Evolutionary conservation across 2,113 vertebrate species (phyloP).

Genomic region (Calypte anna): DNA sequence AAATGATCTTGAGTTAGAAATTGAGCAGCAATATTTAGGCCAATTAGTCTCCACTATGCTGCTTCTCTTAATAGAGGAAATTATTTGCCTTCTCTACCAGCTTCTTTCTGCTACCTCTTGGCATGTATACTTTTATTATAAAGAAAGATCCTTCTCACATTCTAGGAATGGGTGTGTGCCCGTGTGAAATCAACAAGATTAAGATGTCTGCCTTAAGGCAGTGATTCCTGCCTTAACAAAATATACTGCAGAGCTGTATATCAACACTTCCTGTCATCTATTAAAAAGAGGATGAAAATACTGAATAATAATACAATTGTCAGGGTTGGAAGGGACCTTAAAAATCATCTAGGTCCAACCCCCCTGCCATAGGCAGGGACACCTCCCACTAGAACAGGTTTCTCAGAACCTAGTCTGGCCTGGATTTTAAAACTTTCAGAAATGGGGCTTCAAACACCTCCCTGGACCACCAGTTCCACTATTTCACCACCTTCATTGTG

Average conservation of each 20-base stretch:
- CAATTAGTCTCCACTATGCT: neutral
- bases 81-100: neutral
- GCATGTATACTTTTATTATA: neutral
- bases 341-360: no score
- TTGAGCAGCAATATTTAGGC: neutral
- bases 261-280: neutral
- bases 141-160: neutral
- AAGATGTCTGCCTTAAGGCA: neutral
- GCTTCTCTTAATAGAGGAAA: neutral
- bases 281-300: neutral
- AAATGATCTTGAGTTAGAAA: conserved; percentile 36
- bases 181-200: conserved; percentile 24
- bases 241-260: neutral
- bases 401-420: no score
- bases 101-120: neutral
- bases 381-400: no score
- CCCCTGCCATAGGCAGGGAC: no score
- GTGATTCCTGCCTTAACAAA: neutral
- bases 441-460: no score
- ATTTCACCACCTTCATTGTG: no score
- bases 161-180: neutral
- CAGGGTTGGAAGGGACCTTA: no score
- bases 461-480: no score
- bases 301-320: neutral
- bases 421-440: no score